Evolutionary conservation across 2,797 vertebrate species (phyloP), one percentile per base, ranked within the genome.

Genomic region (Vireo griseus): DNA sequence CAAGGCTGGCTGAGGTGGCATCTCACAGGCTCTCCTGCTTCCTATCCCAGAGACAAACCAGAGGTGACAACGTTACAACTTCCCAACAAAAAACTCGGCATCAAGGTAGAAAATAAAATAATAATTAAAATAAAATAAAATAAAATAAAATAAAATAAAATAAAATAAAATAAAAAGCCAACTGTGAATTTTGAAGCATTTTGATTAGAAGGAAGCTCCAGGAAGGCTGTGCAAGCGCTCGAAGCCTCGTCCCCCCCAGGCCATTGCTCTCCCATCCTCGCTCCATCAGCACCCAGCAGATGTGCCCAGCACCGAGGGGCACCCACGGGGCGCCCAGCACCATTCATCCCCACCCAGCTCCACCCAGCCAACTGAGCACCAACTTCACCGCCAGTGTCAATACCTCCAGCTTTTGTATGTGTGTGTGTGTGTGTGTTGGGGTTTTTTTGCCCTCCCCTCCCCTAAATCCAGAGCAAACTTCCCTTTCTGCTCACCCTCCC

Each of bases 401-500:
- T 95, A 96, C 97, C 95, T 95, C 94, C 94, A 92, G 82, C 65
- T 85, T 89, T 24, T 55, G 24, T 54, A 44, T 47, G 22, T 19
- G 24, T 12, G 26, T 18, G 68, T 26, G 52, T 14, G 78, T 22
- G 61, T 16, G 59, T 48, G 47, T 58, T 69, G 58, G 66, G 26
- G 17, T 6, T 18, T 42, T 54, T 13, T 29, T 16, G 11, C 57
- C 78, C 50, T 62, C 76, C 82, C 94, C 58, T 66, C 92, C 92
- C 94, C 83, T 76, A 77, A 89, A 94, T 92, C 50, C 94, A 95
- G 80, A 95, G 88, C 90, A 90, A 97, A 96, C 92, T 95, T 96
- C 96, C 94, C 95, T 93, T 92, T 92, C 95, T 97, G 94, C 96
- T 95, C 95, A 79, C 87, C 92, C 95, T 96, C 97, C 97, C 96